phyloP scores from a whole-genome alignment of 2,113 vertebrate species.

The Gobio gobio region DNA sequence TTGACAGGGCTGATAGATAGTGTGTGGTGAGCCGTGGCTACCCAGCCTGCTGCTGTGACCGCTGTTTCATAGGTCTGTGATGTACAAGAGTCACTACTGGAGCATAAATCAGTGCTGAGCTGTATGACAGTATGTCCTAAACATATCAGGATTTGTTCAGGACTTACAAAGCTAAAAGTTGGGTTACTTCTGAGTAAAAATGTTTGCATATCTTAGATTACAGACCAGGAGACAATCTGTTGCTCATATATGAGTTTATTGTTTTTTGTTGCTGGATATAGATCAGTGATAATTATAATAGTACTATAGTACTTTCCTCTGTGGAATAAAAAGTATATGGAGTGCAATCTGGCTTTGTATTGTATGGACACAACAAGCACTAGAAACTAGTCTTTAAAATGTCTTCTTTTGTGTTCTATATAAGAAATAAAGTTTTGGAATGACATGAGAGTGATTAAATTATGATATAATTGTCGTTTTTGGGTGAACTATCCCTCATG shows the following conservation, averaged over 20 bases:
- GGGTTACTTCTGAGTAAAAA: not conserved
- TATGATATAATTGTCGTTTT: not conserved
- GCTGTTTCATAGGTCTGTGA: conserved; percentile 16
- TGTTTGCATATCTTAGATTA: not conserved
- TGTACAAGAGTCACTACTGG: not conserved
- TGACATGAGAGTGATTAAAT: not conserved
- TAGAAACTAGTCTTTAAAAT: not conserved
- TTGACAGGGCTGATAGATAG: conserved; percentile 49
- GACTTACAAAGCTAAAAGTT: not conserved
- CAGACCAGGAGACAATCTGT: not conserved
- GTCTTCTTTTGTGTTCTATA: not conserved
- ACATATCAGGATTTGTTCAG: not conserved
- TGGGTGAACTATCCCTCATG: not conserved
- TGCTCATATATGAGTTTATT: not conserved
- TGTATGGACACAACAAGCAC: not conserved
- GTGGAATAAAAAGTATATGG: not conserved
- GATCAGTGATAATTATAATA: no score
- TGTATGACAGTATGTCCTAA: conserved; percentile 4
- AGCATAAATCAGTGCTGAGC: conserved; percentile 15
- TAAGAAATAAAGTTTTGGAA: not conserved
- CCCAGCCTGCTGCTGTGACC: not conserved
- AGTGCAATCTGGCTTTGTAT: not conserved
- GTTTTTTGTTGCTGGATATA: no score
- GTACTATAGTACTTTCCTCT: no score
- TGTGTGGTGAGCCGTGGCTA: conserved; percentile 30